Evolutionary conservation across 2,888 invertebrate species (phyloP).

Genomic region (Digitonthophagus gazella): DNA sequence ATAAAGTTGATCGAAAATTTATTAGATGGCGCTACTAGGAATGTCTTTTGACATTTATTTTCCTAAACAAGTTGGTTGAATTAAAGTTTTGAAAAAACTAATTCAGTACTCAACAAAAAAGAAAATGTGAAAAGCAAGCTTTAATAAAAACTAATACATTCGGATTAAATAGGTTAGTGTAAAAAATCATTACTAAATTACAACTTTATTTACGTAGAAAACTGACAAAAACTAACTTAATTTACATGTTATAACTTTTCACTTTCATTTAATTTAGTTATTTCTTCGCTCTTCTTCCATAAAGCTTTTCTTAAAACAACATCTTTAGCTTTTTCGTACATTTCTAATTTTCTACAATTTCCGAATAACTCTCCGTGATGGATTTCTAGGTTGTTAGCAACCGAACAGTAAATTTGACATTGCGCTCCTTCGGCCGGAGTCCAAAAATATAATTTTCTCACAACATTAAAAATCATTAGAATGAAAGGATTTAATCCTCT

Average conservation of each 20-base stretch:
- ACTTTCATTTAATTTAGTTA: slow-evolving; percentile 42
- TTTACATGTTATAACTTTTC: slow-evolving; percentile 17
- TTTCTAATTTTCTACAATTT: slow-evolving; percentile 67
- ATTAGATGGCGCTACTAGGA: too few relatives aligned
- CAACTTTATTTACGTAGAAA: neutral
- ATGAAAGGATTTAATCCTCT: slow-evolving; percentile 3
- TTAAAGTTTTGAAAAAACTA: too few relatives aligned
- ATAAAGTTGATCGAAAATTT: too few relatives aligned
- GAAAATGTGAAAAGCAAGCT: too few relatives aligned
- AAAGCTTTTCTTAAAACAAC: slow-evolving; percentile 69
- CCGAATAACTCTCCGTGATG: slow-evolving; percentile 75
- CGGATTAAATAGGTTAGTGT: too few relatives aligned
- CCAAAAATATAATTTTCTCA: slow-evolving; percentile 52
- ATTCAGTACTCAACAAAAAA: too few relatives aligned
- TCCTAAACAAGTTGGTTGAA: too few relatives aligned
- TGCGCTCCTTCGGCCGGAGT: slow-evolving; percentile 77
- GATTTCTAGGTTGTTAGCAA: slow-evolving; percentile 70
- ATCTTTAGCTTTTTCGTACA: slow-evolving; percentile 61
- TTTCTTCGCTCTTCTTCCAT: slow-evolving; percentile 78
- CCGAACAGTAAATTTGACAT: slow-evolving; percentile 73
- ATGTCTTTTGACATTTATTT: too few relatives aligned
- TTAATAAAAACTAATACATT: too few relatives aligned
- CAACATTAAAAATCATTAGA: neutral
- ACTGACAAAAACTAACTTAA: neutral
- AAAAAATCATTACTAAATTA: neutral